Percentiles rank a stretch among this genome's conserved stretches.
Conservation (phyloP, 2,888 invertebrate genomes). For the Girardia tigrina region DNA sequence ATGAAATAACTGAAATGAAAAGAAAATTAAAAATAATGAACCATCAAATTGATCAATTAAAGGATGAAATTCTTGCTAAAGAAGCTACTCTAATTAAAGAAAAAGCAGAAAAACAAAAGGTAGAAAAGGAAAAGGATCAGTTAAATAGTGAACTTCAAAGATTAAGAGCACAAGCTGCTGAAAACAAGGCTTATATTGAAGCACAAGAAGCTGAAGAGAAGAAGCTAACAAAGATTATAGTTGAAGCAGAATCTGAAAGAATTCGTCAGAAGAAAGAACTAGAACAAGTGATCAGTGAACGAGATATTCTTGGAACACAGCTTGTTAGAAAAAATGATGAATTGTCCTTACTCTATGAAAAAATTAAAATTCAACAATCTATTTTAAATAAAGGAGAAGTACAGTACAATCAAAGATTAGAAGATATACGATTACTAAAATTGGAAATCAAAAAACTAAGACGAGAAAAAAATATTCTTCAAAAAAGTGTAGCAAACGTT, state of each 20-base stretch:
- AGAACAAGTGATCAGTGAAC: constrained; percentile 54
- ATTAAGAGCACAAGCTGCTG: constrained; percentile 55
- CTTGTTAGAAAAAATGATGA: constrained; percentile 71
- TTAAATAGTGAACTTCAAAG: constrained; percentile 57
- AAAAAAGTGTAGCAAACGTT: constrained; percentile 59
- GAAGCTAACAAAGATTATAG: constrained; percentile 59
- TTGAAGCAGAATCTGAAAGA: constrained; percentile 61
- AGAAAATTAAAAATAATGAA: constrained; percentile 61
- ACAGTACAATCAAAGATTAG: constrained; percentile 65
- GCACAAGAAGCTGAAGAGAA: constrained; percentile 59
- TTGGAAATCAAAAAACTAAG: constrained; percentile 61
- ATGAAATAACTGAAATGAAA: constrained; percentile 54
- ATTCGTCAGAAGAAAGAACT: constrained; percentile 61
- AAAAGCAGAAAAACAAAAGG: constrained; percentile 56
- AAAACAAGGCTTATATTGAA: constrained; percentile 58
- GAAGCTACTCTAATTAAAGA: constrained; percentile 61
- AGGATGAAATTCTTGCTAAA: constrained; percentile 65
- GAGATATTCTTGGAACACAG: constrained; percentile 69
- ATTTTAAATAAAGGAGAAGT: constrained; percentile 65
- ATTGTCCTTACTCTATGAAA: constrained; percentile 63
- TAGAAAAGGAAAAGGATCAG: constrained; percentile 60
- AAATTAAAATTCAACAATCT: constrained; percentile 65
- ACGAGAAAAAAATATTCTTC: constrained; percentile 48
- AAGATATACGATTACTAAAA: constrained; percentile 70
- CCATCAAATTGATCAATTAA: constrained; percentile 69